Evolutionary conservation across 1,140 invertebrate species (phyloP).

Genomic region (Drosophila lacertosa): DNA sequence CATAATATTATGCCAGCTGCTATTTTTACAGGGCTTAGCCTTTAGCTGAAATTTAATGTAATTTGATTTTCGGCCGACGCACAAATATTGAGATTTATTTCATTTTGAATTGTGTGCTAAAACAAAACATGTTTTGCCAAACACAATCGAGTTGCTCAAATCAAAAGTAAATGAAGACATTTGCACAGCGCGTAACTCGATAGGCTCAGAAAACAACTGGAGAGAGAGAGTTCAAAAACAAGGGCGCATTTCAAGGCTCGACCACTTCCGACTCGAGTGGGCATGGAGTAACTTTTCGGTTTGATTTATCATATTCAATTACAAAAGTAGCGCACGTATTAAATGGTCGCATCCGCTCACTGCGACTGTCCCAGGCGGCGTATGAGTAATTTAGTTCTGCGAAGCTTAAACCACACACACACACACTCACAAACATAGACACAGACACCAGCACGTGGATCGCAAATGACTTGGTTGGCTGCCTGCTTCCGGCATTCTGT

Average conservation of each 20-base stretch:
- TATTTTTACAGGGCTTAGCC: conserved; percentile 51
- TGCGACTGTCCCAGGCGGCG: conserved; percentile 44
- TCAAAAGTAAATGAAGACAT: conserved; percentile 44
- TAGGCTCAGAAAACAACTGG: not conserved
- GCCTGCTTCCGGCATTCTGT: conserved; percentile 40
- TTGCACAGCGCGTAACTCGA: conserved; percentile 25
- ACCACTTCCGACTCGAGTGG: conserved; percentile 54
- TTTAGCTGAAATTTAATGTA: conserved; percentile 64
- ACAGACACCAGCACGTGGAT: not conserved
- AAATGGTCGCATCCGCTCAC: conserved; percentile 64
- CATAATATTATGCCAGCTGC: conserved; percentile 77
- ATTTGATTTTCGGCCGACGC: conserved; percentile 67
- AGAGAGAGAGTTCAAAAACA: conserved; percentile 10
- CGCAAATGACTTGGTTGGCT: conserved; percentile 17
- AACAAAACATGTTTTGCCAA: conserved; percentile 37
- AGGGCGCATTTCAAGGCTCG: conserved; percentile 12
- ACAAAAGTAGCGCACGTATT: conserved; percentile 75
- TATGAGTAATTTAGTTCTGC: conserved; percentile 69
- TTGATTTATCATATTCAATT: conserved; percentile 84
- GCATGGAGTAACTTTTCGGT: conserved; percentile 45
- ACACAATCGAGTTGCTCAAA: conserved; percentile 62
- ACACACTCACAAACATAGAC: too few relatives aligned
- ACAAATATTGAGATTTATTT: conserved; percentile 79
- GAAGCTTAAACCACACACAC: conserved; percentile 22
- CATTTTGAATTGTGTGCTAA: conserved; percentile 62